phyloP scores from a whole-genome alignment of 1,140 invertebrate species.

The Ceratosolen solmsi region DNA sequence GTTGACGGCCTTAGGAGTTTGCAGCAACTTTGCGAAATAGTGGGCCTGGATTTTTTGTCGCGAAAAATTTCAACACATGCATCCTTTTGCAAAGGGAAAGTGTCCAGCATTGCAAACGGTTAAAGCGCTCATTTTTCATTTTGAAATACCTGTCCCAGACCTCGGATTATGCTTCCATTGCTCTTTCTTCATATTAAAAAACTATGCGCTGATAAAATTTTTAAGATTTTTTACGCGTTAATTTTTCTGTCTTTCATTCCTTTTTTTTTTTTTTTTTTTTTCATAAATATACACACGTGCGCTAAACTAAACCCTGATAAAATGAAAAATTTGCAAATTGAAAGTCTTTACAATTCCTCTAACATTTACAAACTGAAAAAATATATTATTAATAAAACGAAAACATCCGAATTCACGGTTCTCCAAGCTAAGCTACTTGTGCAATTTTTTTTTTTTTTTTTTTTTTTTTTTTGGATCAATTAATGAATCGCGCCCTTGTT shows the following conservation, averaged over 20 bases:
- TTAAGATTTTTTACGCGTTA: too few species aligned
- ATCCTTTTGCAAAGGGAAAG: constrained; percentile 19
- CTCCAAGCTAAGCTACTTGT: not conserved
- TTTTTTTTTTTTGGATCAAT: not conserved
- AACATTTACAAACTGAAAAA: too few species aligned
- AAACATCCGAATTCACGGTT: not conserved
- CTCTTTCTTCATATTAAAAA: too few species aligned
- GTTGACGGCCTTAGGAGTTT: not conserved
- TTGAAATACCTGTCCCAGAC: not conserved
- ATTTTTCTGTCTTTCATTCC: too few species aligned
- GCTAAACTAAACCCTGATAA: too few species aligned
- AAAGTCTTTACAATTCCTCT: too few species aligned
- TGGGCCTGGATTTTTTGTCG: not conserved
- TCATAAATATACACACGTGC: too few species aligned
- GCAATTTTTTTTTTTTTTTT: constrained; percentile 2
- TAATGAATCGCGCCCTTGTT: constrained; percentile 4
- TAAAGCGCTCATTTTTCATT: not conserved
- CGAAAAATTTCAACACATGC: constrained; percentile 15
- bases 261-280: too few species aligned
- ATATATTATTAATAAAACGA: not conserved
- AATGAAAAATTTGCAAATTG: too few species aligned
- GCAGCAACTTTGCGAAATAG: not conserved
- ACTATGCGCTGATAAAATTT: too few species aligned
- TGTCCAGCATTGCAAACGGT: not conserved
- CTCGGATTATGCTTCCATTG: too few species aligned